Base-by-base conservation (phyloP, 1,140 invertebrate genomes). In the Sarcophaga bullata region DNA sequence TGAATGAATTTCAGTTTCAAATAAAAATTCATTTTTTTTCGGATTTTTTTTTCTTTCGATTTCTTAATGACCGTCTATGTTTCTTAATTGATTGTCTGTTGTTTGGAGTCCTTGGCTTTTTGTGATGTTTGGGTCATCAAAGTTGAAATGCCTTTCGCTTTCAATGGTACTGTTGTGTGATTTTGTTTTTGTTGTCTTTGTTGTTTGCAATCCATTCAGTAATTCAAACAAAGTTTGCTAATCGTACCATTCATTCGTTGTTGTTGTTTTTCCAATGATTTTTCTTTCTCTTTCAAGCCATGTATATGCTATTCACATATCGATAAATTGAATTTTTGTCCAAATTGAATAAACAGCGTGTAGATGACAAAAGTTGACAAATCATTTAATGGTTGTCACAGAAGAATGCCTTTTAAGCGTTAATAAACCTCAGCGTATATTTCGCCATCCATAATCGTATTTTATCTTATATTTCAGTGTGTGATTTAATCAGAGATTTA, bases 51-150 rank as follows among this genome's bases (percentile, higher is more conserved):
- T 37, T 37, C 25, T 68, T 68, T 68, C n/a, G 19, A 19, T 9
- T 68, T 37, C 25, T 68, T 68, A 19, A 68, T n/a, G 62, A 68
- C 19, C 25, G 25, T 37, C 25, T 37, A 4, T 58, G 0, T 68
- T 68, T 68, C 62, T 68, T 68, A 68, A 68, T 68, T 68, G 17
- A 68, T 68, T 68, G 62, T 68, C n/a, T 68, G 62, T 68, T 37
- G 15, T n/a, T 58, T 11, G n/a, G 54, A 15, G 15, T n/a, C 54
- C 1, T 37, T n/a, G n/a, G 54, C 7, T 58, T 68, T 68, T 68
- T 37, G 4, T 37, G 25, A 37, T 37, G 1, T 37, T 37, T 37
- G 1, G 62, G n/a, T 68, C 62, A 19, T 19, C 62, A 9, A 9
- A 68, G 62, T 68, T 68, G 8, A 68, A 68, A 68, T 19, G 10